Percentiles rank a stretch among this genome's conserved stretches.
These are phyloP conservation scores for Zeus faber DNA, from an alignment of 2,113 vertebrate genomes.

Conservation along the genomic window DNA sequence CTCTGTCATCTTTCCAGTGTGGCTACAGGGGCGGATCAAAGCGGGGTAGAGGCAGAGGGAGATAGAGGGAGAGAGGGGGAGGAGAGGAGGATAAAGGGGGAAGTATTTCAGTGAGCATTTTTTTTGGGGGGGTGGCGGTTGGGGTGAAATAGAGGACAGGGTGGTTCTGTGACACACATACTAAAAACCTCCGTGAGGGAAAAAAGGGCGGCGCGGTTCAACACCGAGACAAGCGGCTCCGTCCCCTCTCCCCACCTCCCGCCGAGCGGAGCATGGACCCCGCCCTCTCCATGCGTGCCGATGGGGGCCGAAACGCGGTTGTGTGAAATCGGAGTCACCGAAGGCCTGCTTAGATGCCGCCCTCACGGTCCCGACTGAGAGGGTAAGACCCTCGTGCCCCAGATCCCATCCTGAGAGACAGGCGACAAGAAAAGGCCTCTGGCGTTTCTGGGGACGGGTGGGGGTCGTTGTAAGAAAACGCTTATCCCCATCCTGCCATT, in stretches of 20 bases:
- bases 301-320: too few relatives aligned
- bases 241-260: not conserved
- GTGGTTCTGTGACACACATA: slow-evolving; percentile 59
- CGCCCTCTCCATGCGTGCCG: too few relatives aligned
- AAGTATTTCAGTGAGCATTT: slow-evolving; percentile 51
- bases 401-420: not conserved
- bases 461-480: not conserved
- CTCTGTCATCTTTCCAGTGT: slow-evolving; percentile 63
- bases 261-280: not conserved
- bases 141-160: slow-evolving; percentile 71
- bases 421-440: not conserved
- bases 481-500: slow-evolving; percentile 2
- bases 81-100: not conserved
- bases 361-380: not conserved
- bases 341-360: not conserved
- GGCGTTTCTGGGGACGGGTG: not conserved
- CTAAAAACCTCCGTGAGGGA: slow-evolving; percentile 12
- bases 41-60: slow-evolving; percentile 50
- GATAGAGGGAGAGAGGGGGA: slow-evolving; percentile 8
- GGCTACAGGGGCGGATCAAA: slow-evolving; percentile 73
- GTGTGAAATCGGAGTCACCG: not conserved
- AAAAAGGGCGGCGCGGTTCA: not conserved
- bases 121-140: slow-evolving; percentile 19
- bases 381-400: not conserved
- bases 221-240: not conserved